These are phyloP conservation scores for Diadumene lineata DNA, from an alignment of 92 coral and sea anemone species.

Conservation along the genomic window DNA sequence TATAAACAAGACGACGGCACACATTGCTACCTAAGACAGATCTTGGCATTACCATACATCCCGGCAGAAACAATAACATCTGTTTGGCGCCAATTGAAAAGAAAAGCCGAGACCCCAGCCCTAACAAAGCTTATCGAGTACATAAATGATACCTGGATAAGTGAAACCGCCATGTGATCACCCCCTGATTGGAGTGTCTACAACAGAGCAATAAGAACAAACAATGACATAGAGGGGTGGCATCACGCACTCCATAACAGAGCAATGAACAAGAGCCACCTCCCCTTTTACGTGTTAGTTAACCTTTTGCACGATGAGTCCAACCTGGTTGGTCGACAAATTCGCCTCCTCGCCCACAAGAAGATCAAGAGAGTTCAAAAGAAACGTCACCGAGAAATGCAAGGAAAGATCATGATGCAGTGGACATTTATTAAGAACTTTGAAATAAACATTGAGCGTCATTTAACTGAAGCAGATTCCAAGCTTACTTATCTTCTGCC, in stretches of 20 bases:
- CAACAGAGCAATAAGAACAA: slow-evolving; percentile 15
- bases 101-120: not conserved
- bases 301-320: not conserved
- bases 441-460: too few species aligned
- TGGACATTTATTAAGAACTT: too few species aligned
- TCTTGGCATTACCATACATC: slow-evolving; percentile 9
- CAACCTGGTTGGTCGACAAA: not conserved
- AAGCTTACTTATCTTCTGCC: too few species aligned
- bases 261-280: slow-evolving; percentile 13
- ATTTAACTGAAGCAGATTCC: too few species aligned
- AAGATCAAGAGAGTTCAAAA: slow-evolving; percentile 17
- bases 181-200: slow-evolving; percentile 24
- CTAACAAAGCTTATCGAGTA: not conserved
- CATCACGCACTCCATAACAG: slow-evolving; percentile 24
- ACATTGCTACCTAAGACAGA: not conserved
- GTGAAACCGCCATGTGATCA: not conserved
- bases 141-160: not conserved
- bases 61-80: not conserved
- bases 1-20: not conserved
- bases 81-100: not conserved
- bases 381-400: not conserved
- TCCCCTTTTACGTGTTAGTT: slow-evolving; percentile 19
- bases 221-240: slow-evolving; percentile 32
- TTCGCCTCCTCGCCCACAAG: slow-evolving; percentile 14
- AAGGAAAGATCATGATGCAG: not conserved